Evolutionary conservation across 30 jellyfish, hydroid and myxozoan species (phyloP).

Genomic region (Aurelia coerulea): DNA sequence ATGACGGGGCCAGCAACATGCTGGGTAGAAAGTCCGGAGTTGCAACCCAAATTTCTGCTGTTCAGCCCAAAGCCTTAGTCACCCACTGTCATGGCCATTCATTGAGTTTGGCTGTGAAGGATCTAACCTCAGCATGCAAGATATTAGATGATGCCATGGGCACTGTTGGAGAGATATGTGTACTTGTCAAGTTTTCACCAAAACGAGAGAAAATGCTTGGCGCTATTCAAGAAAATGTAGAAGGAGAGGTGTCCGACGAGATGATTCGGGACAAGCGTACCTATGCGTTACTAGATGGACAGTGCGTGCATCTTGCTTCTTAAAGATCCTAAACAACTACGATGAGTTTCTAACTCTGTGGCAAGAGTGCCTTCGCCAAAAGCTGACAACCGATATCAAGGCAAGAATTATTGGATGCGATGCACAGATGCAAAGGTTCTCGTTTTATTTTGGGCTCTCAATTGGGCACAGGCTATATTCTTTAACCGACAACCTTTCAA

Average conservation of each 20-base stretch:
- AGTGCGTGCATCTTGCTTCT: conserved; percentile 63
- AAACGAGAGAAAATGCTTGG: conserved; percentile 45
- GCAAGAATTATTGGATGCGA: conserved; percentile 68
- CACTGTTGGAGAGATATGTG: conserved; percentile 55
- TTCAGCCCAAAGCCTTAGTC: conserved; percentile 68
- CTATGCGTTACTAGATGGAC: conserved; percentile 52
- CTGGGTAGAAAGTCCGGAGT: conserved; percentile 84
- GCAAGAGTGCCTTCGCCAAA: conserved; percentile 40
- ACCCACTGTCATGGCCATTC: conserved; percentile 84
- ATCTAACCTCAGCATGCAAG: conserved; percentile 56
- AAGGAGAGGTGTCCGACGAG: conserved; percentile 14
- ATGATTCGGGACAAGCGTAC: conserved; percentile 6
- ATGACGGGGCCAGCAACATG: conserved; percentile 85
- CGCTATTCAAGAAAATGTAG: conserved; percentile 9
- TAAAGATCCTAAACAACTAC: conserved; percentile 36
- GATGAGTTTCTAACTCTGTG: conserved; percentile 28
- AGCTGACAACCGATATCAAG: conserved; percentile 39
- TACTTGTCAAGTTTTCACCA: conserved; percentile 56
- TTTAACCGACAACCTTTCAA: conserved; percentile 64
- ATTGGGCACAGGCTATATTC: conserved; percentile 53
- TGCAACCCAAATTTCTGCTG: conserved; percentile 62
- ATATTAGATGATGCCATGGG: conserved; percentile 51
- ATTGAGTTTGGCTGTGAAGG: conserved; percentile 63
- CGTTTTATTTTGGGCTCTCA: conserved; percentile 46
- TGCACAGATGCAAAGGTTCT: conserved; percentile 32